These are phyloP conservation scores for Coracopsis vasa DNA, from an alignment of 2,113 vertebrate species.

Conservation along the genomic window DNA sequence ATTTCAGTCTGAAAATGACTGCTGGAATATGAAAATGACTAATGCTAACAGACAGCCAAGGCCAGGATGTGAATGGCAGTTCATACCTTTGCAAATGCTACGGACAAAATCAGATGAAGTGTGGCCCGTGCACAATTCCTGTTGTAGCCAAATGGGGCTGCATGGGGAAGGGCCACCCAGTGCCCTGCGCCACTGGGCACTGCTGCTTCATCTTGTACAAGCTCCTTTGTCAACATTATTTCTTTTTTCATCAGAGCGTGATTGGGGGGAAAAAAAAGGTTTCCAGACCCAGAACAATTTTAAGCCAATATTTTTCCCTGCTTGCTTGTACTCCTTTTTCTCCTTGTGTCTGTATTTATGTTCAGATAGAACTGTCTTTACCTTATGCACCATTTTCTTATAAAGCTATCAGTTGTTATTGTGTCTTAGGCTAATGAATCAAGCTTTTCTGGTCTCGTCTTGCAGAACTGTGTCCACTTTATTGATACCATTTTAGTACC, in stretches of 20 bases:
- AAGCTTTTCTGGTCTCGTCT: not conserved
- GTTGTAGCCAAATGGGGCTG: not conserved
- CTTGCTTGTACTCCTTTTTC: not conserved
- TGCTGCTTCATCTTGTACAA: not conserved
- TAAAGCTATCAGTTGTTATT: not conserved
- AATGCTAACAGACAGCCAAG: not conserved
- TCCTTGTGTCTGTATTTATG: not conserved
- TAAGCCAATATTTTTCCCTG: not conserved
- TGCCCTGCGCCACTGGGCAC: not conserved
- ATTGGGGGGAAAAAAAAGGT: not conserved
- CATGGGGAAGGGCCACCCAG: not conserved
- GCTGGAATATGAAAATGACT: not conserved
- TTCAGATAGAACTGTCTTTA: not conserved
- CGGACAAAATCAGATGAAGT: accelerated
- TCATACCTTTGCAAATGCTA: not conserved
- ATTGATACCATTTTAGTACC: not conserved
- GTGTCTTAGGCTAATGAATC: not conserved
- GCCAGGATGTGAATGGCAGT: not conserved
- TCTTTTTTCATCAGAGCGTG: not conserved
- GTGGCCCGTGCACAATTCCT: not conserved
- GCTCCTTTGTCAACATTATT: not conserved
- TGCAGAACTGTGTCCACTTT: not conserved
- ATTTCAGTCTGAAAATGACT: not conserved
- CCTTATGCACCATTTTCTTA: not conserved
- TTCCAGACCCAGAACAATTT: not conserved